Base-by-base conservation (phyloP, 2,888 invertebrate genomes). In the Dione juno region DNA sequence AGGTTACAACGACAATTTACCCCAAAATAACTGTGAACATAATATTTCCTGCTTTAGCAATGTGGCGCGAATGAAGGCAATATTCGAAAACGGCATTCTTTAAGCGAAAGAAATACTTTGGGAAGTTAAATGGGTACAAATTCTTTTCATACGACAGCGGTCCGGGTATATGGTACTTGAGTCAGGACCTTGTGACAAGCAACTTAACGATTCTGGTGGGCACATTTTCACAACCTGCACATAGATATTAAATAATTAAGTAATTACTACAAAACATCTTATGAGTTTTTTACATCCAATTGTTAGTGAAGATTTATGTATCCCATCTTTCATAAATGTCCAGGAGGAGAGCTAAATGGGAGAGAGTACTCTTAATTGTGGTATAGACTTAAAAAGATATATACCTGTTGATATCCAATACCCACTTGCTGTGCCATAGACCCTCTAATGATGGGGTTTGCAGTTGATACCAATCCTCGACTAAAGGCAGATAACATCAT, bases 401-500 rank as follows among this genome's bases (percentile, higher is more conserved):
- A 28, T 83, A 95, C 94, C 61, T 94, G 83, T 66, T 92, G 82
- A 74, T 92, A 94, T 1, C 95, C 94, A 35, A 95, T 77, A 0
- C 97, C 98, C 11, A 98, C 94, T n/a, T 3, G 98, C 97, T 19
- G n/a, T n/a, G 98, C 98, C 98, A 98, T 98, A 11, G 96, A 96
- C 16, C 97, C 97, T 3, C 84, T 87, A 45, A 96, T 95, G 72
- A 93, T 16, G 94, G 93, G 1, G 95, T 94, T 74, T 97, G 95
- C 16, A 95, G 76, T n/a, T n/a, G 96, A 96, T 1, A 96, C 96
- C 67, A 94, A 90, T 1, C 97, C 97, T 74, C 98, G 94, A 80
- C 96, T 96, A 86, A 97, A 98, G 0, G 98, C 96, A 6, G 96
- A 94, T 19, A 97, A 85, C 58, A 98, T 95, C 92, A 97, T 96